Base-by-base conservation (phyloP, 2,113 vertebrate genomes). In the Solea solea region DNA sequence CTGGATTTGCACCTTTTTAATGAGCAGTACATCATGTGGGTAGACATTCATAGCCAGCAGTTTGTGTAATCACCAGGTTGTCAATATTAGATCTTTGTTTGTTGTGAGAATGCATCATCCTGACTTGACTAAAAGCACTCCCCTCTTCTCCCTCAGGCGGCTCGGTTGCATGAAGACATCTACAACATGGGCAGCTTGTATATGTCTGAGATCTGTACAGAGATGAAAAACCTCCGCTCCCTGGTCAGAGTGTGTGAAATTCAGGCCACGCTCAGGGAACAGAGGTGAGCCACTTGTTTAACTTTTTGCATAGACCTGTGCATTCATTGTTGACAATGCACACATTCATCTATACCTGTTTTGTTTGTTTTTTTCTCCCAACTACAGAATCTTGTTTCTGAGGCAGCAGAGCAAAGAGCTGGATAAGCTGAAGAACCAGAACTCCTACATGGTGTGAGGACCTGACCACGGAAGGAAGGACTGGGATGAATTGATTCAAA, bases 371-470 rank as follows among this genome's bases (percentile, higher is more conserved):
- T 49, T 9, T 2, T 76, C 69, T 77, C 86, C 68, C 25, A 21
- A 89, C 87, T 6, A 44, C 91, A 99, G 97, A 94, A 96, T 99
- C 94, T 94, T 99, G 69, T 98, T 99, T 91, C 94, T 99, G 95
- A 95, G 97, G 94, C 97, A 99, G 90, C 97, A 99, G 95, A 99
- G 96, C 93, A 99, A 98, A 94, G 97, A 99, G 95, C 95, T 99
- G 84, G 97, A 99, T 95, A 99, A 98, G 90, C 95, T 99, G 94
- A 99, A 99, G 95, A 98, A 99, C 92, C 97, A 99, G 95, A 98
- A 98, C 94, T 99, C 97, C 87, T 98, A 98, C 92, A 99, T 99
- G 97, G 96, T 98, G 90, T 99, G 96, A 98, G 93, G 86, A 90
- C 86, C 90, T 90, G 83, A 90, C 85, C 88, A 90, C 83, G 91